Percentiles rank a stretch among this genome's conserved stretches.
phyloP scores from a whole-genome alignment of 2,888 invertebrate genomes.

The Cryptocheilus praepositus region DNA sequence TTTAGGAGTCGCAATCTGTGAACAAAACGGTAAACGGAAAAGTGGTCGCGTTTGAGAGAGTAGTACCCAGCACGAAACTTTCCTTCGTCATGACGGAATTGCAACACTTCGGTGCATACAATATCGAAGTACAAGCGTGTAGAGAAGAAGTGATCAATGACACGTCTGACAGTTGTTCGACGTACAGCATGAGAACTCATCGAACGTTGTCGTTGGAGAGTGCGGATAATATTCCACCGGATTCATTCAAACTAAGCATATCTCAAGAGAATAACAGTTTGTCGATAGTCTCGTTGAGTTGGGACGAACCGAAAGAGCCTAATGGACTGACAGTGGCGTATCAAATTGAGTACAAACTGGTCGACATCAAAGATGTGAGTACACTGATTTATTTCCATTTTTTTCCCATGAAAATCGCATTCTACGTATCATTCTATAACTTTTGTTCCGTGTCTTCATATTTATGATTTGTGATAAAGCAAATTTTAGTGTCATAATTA shows the following conservation, averaged over 20 bases:
- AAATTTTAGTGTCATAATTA: too few species aligned
- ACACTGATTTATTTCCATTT: too few species aligned
- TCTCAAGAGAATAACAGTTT: constrained; percentile 70
- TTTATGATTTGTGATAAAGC: too few species aligned
- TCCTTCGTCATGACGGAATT: constrained; percentile 79
- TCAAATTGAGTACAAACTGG: constrained; percentile 83
- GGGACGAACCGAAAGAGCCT: constrained; percentile 88
- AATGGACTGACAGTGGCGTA: constrained; percentile 94
- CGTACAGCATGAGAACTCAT: constrained; percentile 74
- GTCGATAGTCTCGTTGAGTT: constrained; percentile 82
- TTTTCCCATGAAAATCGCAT: too few species aligned
- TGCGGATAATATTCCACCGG: constrained; percentile 69
- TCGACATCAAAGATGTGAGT: constrained; percentile 82
- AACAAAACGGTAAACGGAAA: constrained; percentile 52
- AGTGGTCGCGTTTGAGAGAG: constrained; percentile 52
- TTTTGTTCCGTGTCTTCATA: neutral
- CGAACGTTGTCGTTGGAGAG: constrained; percentile 75
- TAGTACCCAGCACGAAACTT: constrained; percentile 59
- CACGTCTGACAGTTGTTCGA: constrained; percentile 77
- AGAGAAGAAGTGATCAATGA: constrained; percentile 78
- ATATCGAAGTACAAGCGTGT: constrained; percentile 86
- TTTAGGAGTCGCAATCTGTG: constrained; percentile 13
- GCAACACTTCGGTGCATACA: constrained; percentile 87
- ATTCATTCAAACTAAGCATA: constrained; percentile 57
- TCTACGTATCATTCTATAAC: neutral